Evolutionary conservation across 2,113 vertebrate species (phyloP).

Genomic region (Pitta sordida): DNA sequence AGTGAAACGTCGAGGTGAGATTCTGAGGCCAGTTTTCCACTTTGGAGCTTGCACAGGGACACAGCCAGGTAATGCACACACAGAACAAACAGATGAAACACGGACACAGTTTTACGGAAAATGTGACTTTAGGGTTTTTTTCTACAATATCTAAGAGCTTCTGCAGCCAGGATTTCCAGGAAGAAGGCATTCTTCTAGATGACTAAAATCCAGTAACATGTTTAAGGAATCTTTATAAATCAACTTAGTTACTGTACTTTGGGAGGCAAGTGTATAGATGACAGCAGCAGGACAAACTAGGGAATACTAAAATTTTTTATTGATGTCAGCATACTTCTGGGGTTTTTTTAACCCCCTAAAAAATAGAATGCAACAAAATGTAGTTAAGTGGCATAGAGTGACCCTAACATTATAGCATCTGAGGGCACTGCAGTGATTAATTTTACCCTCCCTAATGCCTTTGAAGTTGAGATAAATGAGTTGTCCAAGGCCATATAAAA

Average conservation of each 20-base stretch:
- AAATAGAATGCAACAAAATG: background rate
- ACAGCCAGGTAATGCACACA: background rate
- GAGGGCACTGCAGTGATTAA: background rate
- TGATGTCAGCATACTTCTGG: background rate
- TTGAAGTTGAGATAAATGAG: constrained; percentile 47
- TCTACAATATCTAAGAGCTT: background rate
- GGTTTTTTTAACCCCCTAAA: background rate
- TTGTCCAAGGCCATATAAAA: constrained; percentile 5
- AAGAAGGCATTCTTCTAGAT: background rate
- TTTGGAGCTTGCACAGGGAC: background rate
- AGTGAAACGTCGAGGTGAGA: background rate
- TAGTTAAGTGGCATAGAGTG: background rate
- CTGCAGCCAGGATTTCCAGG: background rate
- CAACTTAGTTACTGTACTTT: background rate
- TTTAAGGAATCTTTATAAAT: background rate
- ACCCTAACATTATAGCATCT: background rate
- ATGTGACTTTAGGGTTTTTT: background rate
- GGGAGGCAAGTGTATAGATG: background rate
- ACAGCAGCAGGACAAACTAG: background rate
- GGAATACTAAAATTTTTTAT: background rate
- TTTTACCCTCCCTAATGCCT: background rate
- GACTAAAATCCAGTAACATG: background rate
- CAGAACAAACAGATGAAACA: background rate
- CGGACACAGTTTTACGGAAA: background rate
- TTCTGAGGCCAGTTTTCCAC: background rate